Evolutionary conservation across 2,888 invertebrate species (phyloP), one percentile per base, ranked within the genome.

Genomic region (Oscheius myriophilus): DNA sequence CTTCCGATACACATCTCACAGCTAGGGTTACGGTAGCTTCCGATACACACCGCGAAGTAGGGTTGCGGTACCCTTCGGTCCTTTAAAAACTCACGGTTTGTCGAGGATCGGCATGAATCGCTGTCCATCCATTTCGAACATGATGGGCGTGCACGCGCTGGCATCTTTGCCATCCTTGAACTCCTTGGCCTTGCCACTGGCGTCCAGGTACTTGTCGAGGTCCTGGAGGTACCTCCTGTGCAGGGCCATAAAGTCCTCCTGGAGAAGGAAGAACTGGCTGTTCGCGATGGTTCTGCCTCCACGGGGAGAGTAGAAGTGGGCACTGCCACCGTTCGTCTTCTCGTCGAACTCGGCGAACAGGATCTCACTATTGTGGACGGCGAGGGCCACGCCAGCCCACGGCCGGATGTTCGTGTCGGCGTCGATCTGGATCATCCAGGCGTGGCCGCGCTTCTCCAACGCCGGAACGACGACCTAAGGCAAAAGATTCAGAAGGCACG

Each of bases 241-340:
- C 9, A 57, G 21, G n/a, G 41, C 57, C 57, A 57, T 57, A 21
- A 57, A 57, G 42, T 57, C 57, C n/a, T 57, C 42, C 3, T 57
- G 57, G 57, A 57, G 57, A 2, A 57, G 43, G 43, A 57, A 57
- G 57, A 57, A 57, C 12, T 42, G 33, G 43, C 43, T 39, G 16
- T 57, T n/a, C 18, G 4, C 25, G 57, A 23, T 12, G 57, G 43
- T 41, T n/a, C 57, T 41, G 21, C 57, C 43, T 23, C 57, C 43
- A 4, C 43, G 41, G 7, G 57, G 57, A 18, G 42, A 42, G 42
- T 18, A 57, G 57, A 57, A 57, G 21, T 43, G 43, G 14, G 57
- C 57, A 23, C 43, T 18, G n/a, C 54, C 54, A 2, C n/a, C 9
- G 26, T 25, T 6, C 25, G 21, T 12, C 54, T 21, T n/a, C 14